Conservation (phyloP, 30 jellyfish, hydroid and myxozoan species). For the Hydractinia echinata region DNA sequence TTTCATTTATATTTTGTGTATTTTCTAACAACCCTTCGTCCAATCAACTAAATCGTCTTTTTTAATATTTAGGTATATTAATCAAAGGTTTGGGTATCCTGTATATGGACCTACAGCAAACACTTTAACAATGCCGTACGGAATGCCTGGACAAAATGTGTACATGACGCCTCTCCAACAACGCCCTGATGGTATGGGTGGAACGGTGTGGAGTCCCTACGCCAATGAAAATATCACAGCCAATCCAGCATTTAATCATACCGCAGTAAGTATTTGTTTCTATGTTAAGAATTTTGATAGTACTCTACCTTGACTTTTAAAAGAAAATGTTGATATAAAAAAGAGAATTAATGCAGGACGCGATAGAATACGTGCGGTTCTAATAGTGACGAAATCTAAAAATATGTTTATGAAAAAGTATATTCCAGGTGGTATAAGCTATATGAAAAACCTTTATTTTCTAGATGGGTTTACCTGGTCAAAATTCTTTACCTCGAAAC, state of each 20-base stretch:
- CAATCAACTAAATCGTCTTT: background rate
- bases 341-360: too few species aligned
- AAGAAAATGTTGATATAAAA: too few species aligned
- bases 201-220: conserved; percentile 93
- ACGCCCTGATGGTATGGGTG: conserved; percentile 95
- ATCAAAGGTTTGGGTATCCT: conserved; percentile 70
- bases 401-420: background rate
- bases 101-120: conserved; percentile 51
- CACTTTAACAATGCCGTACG: conserved; percentile 62
- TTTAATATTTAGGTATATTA: conserved; percentile 42
- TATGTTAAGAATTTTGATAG: too few species aligned
- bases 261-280: conserved; percentile 47
- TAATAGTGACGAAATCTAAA: too few species aligned
- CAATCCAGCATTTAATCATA: background rate
- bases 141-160: conserved; percentile 57
- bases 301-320: too few species aligned
- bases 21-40: background rate
- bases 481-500: conserved; percentile 44
- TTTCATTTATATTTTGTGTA: background rate
- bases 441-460: background rate
- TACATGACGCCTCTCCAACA: conserved; percentile 93
- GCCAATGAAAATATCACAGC: conserved; percentile 27
- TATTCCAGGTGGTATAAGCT: background rate
- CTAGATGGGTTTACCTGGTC: background rate
- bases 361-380: too few species aligned